Conservation (phyloP, 2,888 invertebrate genomes). For the Machimus rusticus region DNA sequence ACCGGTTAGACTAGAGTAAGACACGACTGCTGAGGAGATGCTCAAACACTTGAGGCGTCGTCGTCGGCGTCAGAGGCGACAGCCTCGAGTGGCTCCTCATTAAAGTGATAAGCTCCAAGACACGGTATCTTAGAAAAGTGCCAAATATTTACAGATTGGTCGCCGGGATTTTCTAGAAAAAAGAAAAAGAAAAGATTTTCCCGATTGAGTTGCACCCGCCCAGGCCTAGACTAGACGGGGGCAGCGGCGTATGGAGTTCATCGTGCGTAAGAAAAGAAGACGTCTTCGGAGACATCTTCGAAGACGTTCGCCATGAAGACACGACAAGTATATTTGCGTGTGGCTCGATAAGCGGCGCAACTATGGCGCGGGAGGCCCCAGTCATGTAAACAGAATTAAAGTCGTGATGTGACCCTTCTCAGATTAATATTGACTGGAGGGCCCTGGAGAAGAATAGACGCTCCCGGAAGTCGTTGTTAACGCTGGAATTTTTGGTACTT, state of each 20-base stretch:
- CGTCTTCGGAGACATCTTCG: neutral
- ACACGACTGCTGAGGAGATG: neutral
- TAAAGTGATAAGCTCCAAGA: conserved; percentile 22
- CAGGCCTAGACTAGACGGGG: neutral
- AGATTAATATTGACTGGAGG: conserved; percentile 39
- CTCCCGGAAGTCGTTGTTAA: conserved; percentile 39
- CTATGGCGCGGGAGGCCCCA: neutral
- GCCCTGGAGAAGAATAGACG: conserved; percentile 32
- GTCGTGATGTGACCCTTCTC: conserved; percentile 34
- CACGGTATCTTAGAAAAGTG: neutral
- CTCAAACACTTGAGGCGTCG: conserved; percentile 12
- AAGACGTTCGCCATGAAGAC: neutral
- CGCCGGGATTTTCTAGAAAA: neutral
- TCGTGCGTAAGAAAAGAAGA: neutral
- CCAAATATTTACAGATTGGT: conserved; percentile 28
- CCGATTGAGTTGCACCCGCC: neutral
- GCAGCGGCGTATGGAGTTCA: neutral
- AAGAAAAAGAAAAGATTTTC: neutral
- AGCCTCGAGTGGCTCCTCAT: conserved; percentile 5
- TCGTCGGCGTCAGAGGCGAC: neutral
- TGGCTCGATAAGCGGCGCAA: neutral
- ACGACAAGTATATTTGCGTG: neutral
- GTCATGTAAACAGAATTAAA: conserved; percentile 12
- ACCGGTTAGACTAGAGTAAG: neutral
- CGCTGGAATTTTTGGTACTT: conserved; percentile 33